phyloP scores from a whole-genome alignment of 2,888 invertebrate genomes.

The Acrocyrtus sp. region DNA sequence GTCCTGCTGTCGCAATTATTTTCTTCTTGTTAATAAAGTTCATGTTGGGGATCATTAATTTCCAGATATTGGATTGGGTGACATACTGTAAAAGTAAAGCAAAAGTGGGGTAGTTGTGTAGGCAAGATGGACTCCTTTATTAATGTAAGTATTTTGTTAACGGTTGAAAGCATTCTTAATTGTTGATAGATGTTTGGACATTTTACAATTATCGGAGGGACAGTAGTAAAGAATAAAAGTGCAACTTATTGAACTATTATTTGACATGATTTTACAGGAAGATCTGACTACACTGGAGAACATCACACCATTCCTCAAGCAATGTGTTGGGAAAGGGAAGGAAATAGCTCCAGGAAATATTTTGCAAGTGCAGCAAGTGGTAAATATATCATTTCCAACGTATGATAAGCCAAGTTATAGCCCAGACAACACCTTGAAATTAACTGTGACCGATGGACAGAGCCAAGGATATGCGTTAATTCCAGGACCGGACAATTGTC shows the following conservation, averaged over 20 bases:
- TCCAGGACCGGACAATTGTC: slow-evolving; percentile 36
- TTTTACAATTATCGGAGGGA: neutral
- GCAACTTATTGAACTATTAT: neutral
- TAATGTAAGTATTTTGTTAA: neutral
- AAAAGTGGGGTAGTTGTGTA: neutral
- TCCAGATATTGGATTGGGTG: too few species aligned
- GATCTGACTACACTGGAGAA: slow-evolving; percentile 49
- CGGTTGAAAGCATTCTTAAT: neutral
- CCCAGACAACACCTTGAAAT: slow-evolving; percentile 54
- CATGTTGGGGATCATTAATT: too few species aligned
- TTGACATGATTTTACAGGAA: slow-evolving; percentile 36
- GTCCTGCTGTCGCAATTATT: too few species aligned
- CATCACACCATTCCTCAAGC: slow-evolving; percentile 48
- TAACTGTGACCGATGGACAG: slow-evolving; percentile 59
- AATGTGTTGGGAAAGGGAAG: slow-evolving; percentile 47
- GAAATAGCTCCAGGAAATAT: slow-evolving; percentile 52
- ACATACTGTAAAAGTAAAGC: too few species aligned
- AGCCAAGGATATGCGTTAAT: slow-evolving; percentile 50
- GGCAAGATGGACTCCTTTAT: neutral
- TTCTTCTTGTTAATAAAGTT: too few species aligned
- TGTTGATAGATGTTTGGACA: neutral
- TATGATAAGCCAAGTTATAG: slow-evolving; percentile 56
- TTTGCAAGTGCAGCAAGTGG: slow-evolving; percentile 53
- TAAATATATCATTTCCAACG: slow-evolving; percentile 57
- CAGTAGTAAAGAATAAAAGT: neutral